Percentiles rank a stretch among this genome's conserved stretches.
These are phyloP conservation scores for Myotis planiceps DNA, from an alignment of 2,797 vertebrate species.

Conservation along the genomic window DNA sequence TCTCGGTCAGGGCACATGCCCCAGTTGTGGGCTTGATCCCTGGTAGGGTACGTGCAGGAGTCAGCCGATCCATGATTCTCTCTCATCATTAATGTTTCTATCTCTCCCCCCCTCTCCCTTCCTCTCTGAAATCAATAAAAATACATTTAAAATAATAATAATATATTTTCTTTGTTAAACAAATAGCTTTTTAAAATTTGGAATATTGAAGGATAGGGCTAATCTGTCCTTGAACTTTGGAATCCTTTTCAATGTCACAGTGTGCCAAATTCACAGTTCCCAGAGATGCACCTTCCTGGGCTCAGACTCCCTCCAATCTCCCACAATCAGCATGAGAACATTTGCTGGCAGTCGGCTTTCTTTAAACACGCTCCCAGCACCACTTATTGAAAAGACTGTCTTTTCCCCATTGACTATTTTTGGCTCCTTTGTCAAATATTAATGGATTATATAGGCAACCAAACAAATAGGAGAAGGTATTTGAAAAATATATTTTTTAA, in stretches of 20 bases:
- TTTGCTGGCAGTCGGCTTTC: not conserved
- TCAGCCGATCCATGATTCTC: too few relatives aligned
- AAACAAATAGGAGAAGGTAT: not conserved
- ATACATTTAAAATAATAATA: too few relatives aligned
- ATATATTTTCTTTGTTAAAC: not conserved
- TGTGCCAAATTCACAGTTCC: not conserved
- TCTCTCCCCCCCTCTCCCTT: too few relatives aligned
- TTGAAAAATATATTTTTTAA: not conserved
- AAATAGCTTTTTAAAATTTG: not conserved
- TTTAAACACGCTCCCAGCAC: not conserved
- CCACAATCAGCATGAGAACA: accelerated
- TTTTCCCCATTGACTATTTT: not conserved
- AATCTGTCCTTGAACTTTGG: not conserved
- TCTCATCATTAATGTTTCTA: too few relatives aligned
- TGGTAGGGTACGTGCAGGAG: too few relatives aligned
- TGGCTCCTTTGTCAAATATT: not conserved
- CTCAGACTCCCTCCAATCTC: not conserved
- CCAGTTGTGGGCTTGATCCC: too few relatives aligned
- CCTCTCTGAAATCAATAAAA: too few relatives aligned
- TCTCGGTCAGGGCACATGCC: too few relatives aligned
- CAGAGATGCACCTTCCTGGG: too few relatives aligned
- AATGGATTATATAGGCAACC: not conserved
- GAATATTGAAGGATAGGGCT: not conserved
- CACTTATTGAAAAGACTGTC: not conserved
- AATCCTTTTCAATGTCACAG: not conserved